A percentile compares a stretch with the other conserved stretches of the same genome.
These are phyloP conservation scores for Tachina grossa DNA, from an alignment of 2,888 invertebrate species.

Conservation along the genomic window DNA sequence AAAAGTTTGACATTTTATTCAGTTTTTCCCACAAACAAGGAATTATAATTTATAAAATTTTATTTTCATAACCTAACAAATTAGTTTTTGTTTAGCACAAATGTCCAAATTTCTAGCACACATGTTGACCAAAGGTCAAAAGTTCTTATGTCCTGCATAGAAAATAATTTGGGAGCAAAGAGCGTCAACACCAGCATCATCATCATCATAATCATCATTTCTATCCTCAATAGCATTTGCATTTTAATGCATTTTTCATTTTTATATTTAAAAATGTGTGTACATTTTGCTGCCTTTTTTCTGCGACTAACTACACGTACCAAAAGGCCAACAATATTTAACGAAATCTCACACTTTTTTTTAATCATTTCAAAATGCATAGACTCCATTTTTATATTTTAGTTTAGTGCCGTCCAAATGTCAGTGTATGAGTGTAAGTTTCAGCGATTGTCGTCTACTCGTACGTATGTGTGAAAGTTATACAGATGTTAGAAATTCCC, in stretches of 20 bases:
- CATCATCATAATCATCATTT: slow-evolving; percentile 14
- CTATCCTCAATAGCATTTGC: slow-evolving; percentile 58
- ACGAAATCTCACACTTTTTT: slow-evolving; percentile 59
- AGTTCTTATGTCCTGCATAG: slow-evolving; percentile 45
- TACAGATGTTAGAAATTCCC: slow-evolving; percentile 64
- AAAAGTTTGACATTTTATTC: neutral
- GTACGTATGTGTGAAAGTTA: slow-evolving; percentile 41
- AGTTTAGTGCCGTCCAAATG: slow-evolving; percentile 12
- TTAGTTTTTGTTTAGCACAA: slow-evolving; percentile 15
- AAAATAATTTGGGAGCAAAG: slow-evolving; percentile 52
- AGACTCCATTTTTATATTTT: slow-evolving; percentile 47
- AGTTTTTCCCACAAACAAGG: neutral
- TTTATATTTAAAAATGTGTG: slow-evolving; percentile 28
- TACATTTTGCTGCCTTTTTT: neutral
- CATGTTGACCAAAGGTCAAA: slow-evolving; percentile 65
- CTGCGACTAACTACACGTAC: no score
- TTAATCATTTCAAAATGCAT: slow-evolving; percentile 42
- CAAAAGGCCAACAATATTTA: slow-evolving; percentile 11
- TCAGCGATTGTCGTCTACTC: neutral
- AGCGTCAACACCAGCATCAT: neutral
- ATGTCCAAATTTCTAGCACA: slow-evolving; percentile 37
- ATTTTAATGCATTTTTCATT: slow-evolving; percentile 65
- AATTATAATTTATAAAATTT: slow-evolving; percentile 7
- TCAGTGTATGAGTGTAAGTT: neutral
- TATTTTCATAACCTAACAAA: slow-evolving; percentile 10